Evolutionary conservation across 1,140 invertebrate genomes (phyloP).

Genomic region (Brachionus plicatilis): DNA sequence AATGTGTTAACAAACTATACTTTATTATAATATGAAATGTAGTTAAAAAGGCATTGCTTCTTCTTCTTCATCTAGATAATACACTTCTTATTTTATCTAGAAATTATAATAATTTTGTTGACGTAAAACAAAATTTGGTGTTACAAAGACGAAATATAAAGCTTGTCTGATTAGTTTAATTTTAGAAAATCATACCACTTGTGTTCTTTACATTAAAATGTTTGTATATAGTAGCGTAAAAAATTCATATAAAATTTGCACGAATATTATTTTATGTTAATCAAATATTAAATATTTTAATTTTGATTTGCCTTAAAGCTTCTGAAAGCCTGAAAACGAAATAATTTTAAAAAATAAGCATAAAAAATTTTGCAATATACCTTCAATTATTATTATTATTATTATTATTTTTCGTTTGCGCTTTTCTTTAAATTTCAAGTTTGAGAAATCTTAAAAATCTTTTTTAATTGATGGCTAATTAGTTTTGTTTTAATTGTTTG

Average conservation of each 20-base stretch:
- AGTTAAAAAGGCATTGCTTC: not conserved
- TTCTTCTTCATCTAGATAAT: not conserved
- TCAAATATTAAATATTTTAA: not conserved
- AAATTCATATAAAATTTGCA: not conserved
- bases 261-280: not conserved
- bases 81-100: not conserved
- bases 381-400: not conserved
- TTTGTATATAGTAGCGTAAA: not conserved
- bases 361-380: constrained; percentile 11
- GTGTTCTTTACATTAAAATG: not conserved
- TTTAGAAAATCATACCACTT: not conserved
- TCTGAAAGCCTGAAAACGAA: not conserved
- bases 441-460: not conserved
- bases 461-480: not conserved
- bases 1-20: not conserved
- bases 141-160: not conserved
- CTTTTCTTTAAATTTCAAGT: not conserved
- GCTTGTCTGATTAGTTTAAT: not conserved
- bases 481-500: too few relatives aligned
- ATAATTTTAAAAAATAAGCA: not conserved
- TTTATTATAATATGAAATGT: not conserved
- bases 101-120: not conserved
- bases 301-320: not conserved
- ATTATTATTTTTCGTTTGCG: not conserved
- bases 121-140: not conserved